A percentile compares a stretch with the other conserved stretches of the same genome.
Evolutionary conservation across 2,888 invertebrate species (phyloP).

Genomic region (Pogonocherus hispidulus): DNA sequence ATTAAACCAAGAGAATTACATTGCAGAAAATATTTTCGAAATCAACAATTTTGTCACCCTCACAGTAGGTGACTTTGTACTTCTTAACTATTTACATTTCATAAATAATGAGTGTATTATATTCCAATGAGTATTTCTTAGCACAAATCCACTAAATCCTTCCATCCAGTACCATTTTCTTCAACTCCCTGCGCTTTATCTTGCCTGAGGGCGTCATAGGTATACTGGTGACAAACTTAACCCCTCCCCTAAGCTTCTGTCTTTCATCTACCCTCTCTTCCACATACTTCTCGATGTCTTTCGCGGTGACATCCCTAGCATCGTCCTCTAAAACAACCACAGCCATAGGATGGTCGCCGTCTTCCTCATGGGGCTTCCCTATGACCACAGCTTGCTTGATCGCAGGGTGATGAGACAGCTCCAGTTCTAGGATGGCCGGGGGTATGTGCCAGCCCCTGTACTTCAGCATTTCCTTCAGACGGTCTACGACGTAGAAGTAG

Average conservation of each 20-base stretch:
- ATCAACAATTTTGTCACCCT: too few species aligned
- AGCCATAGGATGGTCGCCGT: constrained; percentile 61
- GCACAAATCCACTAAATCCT: constrained; percentile 29
- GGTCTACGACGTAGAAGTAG: constrained; percentile 69
- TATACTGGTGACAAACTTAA: constrained; percentile 58
- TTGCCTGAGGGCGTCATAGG: constrained; percentile 63
- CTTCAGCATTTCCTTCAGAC: constrained; percentile 71
- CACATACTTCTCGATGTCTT: constrained; percentile 58
- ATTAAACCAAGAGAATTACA: too few species aligned
- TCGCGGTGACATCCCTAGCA: constrained; percentile 45
- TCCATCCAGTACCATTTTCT: constrained; percentile 44
- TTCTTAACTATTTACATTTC: too few species aligned
- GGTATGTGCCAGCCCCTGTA: constrained; percentile 70
- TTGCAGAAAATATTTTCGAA: too few species aligned
- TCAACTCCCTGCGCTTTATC: constrained; percentile 52
- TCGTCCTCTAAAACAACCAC: constrained; percentile 52
- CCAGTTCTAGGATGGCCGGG: constrained; percentile 58
- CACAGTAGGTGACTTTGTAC: too few species aligned
- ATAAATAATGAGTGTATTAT: too few species aligned
- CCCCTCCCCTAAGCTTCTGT: constrained; percentile 59
- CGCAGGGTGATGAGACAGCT: constrained; percentile 58
- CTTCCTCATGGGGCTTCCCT: constrained; percentile 59
- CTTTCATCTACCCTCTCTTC: constrained; percentile 58
- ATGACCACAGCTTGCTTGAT: constrained; percentile 57
- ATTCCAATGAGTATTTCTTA: not conserved